Evolutionary conservation across 2,113 vertebrate genomes (phyloP), one percentile per base, ranked within the genome.

Genomic region (Pleuronectes platessa): DNA sequence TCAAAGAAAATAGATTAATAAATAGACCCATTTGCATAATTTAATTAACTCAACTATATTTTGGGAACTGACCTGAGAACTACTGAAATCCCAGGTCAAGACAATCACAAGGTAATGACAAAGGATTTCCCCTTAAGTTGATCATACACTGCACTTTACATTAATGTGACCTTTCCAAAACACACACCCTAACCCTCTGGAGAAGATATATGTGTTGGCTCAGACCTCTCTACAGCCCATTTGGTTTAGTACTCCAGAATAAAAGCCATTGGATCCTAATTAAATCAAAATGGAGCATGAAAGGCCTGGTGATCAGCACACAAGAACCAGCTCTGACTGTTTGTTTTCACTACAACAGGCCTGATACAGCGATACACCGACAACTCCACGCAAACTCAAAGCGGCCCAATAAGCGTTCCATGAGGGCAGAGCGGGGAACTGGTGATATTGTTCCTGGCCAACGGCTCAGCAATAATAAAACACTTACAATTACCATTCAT

Each of bases 221-320:
- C 63, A 64, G 53, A 75, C 67, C 62, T 74, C 61, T 82, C 71
- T 83, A 65, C 66, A 86, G 68, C 62, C 77, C 85, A 82, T 89
- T 90, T 88, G 71, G 83, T 90, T 87, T 82, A 83, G 69, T 81
- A 51, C 68, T 63, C 67, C 71, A 73, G 61, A 80, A 65, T 78
- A 83, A 80, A 54, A 75, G 69, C 54, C 82, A 92, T 89, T 90
- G 89, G 84, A 92, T 90, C 77, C 86, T 86, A 89, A 93, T 90
- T 89, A 87, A 90, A 91, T 93, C 86, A 90, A 93, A 93, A 92
- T 89, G 90, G 76, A 90, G 85, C 90, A 88, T 89, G 79, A 90
- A 91, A 90, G 81, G 78, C 71, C 70, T 74, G 45, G 75, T 83
- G 86, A 92, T 86, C 87, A 76, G 76, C 64, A 74, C 73, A 82